A percentile compares a stretch with the other conserved stretches of the same genome.
Evolutionary conservation across 1,140 invertebrate species (phyloP).

Genomic region (Nylanderia fulva): DNA sequence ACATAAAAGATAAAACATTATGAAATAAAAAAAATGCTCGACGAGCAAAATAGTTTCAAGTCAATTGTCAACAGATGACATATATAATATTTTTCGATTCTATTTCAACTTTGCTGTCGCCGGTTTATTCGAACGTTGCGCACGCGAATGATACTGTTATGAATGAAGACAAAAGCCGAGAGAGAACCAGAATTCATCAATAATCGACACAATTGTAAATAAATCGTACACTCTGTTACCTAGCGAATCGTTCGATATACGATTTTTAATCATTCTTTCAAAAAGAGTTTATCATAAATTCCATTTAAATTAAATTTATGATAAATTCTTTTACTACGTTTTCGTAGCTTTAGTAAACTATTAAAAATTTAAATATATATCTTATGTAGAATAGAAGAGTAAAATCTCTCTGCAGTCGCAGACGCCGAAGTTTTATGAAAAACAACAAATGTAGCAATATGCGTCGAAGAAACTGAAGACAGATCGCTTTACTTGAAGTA

Average conservation of each 20-base stretch:
- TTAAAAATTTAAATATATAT: too few relatives aligned
- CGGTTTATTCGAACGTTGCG: background rate
- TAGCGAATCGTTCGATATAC: background rate
- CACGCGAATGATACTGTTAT: conserved; percentile 9
- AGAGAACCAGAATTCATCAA: conserved; percentile 19
- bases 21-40: background rate
- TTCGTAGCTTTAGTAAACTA: too few relatives aligned
- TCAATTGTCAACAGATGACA: background rate
- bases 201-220: conserved; percentile 1
- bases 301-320: background rate
- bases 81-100: background rate
- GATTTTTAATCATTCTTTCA: background rate
- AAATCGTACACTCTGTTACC: background rate
- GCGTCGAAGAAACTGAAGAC: background rate
- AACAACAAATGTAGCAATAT: background rate
- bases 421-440: background rate
- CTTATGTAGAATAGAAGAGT: background rate
- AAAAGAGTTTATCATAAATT: background rate
- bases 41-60: background rate
- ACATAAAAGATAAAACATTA: background rate
- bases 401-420: background rate
- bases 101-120: conserved; percentile 13
- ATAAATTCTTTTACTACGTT: too few relatives aligned
- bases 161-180: conserved; percentile 30
- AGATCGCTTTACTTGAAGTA: too few relatives aligned